A percentile compares a stretch with the other conserved stretches of the same genome.
phyloP scores from a whole-genome alignment of 2,113 vertebrate genomes.

The Hippocampus comes region DNA sequence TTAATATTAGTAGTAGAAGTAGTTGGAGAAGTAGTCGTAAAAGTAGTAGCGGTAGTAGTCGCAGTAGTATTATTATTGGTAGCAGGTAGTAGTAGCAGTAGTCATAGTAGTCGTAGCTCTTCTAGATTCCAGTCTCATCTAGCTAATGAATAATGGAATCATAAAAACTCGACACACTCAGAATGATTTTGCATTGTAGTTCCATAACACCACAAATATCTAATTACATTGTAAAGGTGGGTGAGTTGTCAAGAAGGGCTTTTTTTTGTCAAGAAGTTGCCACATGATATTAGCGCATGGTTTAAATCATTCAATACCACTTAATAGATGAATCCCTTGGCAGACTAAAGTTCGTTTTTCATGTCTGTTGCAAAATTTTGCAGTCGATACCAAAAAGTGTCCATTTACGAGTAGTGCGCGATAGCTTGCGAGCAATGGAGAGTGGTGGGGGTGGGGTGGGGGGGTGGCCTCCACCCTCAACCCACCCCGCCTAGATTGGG shows the following conservation, averaged over 20 bases:
- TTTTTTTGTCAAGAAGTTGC: background rate
- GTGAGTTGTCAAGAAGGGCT: background rate
- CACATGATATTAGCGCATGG: background rate
- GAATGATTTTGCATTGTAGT: background rate
- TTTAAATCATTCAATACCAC: background rate
- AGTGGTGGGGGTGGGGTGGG: constrained; percentile 11
- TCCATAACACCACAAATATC: background rate
- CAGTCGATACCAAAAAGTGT: background rate
- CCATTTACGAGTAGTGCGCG: constrained; percentile 9
- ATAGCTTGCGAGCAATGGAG: constrained; percentile 11
- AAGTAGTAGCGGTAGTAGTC: no score
- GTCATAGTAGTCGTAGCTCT: no score
- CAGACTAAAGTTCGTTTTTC: background rate
- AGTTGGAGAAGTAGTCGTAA: background rate
- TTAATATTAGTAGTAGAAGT: background rate
- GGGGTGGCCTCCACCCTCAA: background rate
- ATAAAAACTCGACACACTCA: no score
- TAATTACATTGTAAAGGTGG: background rate
- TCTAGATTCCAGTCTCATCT: background rate
- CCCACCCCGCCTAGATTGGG: constrained; percentile 36
- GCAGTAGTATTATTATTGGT: background rate
- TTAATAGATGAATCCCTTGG: background rate
- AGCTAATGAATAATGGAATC: no score
- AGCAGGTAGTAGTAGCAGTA: no score
- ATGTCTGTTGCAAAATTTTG: background rate